phyloP scores from a whole-genome alignment of 2,797 vertebrate genomes.

The Sebastolobus alascanus region DNA sequence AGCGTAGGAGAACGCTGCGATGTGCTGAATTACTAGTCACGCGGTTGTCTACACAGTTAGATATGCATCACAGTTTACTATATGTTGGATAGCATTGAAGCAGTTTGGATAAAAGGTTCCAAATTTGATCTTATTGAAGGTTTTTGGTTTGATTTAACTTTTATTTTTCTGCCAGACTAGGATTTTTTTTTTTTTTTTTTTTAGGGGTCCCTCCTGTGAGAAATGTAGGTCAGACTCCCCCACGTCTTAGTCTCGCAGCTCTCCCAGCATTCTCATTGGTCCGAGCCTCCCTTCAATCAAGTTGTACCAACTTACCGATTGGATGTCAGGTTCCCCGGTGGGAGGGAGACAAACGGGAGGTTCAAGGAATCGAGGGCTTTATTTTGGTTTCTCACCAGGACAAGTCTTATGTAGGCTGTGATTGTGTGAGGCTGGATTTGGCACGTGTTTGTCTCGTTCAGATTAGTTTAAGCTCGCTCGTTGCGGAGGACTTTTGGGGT shows the following conservation, averaged over 20 bases:
- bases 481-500: constrained; percentile 20
- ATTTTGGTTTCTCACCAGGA: constrained; percentile 49
- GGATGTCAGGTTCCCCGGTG: neutral
- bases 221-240: constrained; percentile 74
- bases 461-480: constrained; percentile 51
- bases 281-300: constrained; percentile 25
- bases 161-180: neutral
- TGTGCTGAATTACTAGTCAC: constrained; percentile 28
- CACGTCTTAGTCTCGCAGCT: constrained; percentile 44
- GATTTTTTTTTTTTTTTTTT: constrained; percentile 7
- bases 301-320: constrained; percentile 3
- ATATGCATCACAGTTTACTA: neutral
- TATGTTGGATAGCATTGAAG: neutral
- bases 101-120: neutral
- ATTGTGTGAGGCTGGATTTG: constrained; percentile 45
- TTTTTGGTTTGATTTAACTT: neutral
- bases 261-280: constrained; percentile 33
- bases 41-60: neutral
- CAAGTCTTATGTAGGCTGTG: constrained; percentile 6
- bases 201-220: constrained; percentile 38
- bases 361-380: constrained; percentile 55
- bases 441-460: constrained; percentile 40
- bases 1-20: neutral
- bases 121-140: neutral
- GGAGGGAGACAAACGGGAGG: constrained; percentile 31